Conservation (phyloP, 2,888 invertebrate genomes). For the Eucera pruinosa region DNA sequence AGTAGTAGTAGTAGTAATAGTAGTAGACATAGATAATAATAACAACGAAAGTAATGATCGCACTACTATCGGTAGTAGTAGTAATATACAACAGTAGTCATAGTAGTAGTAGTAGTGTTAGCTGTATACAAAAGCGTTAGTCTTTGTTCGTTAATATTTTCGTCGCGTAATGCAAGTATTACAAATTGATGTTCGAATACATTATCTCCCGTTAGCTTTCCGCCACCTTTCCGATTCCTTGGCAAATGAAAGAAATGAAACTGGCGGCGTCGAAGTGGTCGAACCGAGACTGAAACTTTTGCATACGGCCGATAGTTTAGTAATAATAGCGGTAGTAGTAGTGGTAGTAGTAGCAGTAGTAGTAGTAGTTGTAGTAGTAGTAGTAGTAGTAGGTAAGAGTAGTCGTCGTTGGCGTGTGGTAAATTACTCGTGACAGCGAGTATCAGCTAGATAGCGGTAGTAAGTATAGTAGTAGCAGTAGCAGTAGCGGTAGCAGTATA, state of each 20-base stretch:
- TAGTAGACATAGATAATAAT: constrained; percentile 47
- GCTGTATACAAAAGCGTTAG: no score
- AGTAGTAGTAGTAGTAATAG: constrained; percentile 47
- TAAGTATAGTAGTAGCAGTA: constrained; percentile 42
- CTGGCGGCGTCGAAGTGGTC: no score
- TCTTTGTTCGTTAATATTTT: no score
- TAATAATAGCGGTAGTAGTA: constrained; percentile 41
- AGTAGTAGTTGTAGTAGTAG: constrained; percentile 43
- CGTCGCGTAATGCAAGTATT: no score
- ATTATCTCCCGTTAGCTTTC: no score
- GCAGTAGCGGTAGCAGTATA: constrained; percentile 43
- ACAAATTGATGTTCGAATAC: no score
- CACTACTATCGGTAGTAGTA: constrained; percentile 46
- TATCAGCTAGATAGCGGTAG: constrained; percentile 32
- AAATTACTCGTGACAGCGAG: constrained; percentile 27
- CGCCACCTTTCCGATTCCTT: no score
- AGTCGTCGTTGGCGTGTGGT: constrained; percentile 11
- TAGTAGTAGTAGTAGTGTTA: constrained; percentile 27
- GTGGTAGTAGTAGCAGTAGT: constrained; percentile 21
- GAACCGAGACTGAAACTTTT: no score
- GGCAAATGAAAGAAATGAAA: no score
- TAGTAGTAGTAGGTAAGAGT: constrained; percentile 39
- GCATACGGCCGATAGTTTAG: no score
- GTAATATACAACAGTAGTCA: constrained; percentile 37
- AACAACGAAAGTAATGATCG: constrained; percentile 47